phyloP scores from a whole-genome alignment of 1,140 invertebrate genomes.

The Anoplophora glabripennis region DNA sequence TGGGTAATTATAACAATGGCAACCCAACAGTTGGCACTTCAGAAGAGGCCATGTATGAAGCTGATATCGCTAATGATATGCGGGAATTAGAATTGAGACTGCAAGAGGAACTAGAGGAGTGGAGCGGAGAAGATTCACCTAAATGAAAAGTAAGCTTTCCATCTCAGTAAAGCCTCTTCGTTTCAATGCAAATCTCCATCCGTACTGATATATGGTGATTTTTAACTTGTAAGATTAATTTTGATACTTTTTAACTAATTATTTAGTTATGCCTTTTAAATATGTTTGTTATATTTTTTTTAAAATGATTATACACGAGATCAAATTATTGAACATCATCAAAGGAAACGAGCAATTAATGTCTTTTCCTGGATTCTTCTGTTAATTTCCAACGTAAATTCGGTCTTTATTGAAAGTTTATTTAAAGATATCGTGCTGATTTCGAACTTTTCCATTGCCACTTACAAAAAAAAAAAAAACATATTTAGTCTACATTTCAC shows the following conservation, averaged over 20 bases:
- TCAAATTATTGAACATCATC: no score
- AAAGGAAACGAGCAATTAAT: no score
- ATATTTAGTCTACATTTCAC: no score
- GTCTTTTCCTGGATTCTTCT: no score
- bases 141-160: conserved; percentile 39
- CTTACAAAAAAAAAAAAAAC: no score
- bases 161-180: no score
- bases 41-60: conserved; percentile 65
- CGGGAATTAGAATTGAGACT: conserved; percentile 62
- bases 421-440: no score
- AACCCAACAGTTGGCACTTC: conserved; percentile 23
- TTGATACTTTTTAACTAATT: not conserved
- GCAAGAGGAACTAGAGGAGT: conserved; percentile 66
- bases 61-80: conserved; percentile 66
- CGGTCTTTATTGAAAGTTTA: no score
- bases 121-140: conserved; percentile 60
- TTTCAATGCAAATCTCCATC: no score
- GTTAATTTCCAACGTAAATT: no score
- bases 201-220: conserved; percentile 8
- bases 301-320: no score
- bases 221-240: conserved; percentile 10
- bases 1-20: conserved; percentile 30
- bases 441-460: no score
- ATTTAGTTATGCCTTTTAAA: not conserved
- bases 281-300: not conserved